These are phyloP conservation scores for Tachypleus tridentatus DNA, from an alignment of 1,140 invertebrate genomes.

Conservation along the genomic window DNA sequence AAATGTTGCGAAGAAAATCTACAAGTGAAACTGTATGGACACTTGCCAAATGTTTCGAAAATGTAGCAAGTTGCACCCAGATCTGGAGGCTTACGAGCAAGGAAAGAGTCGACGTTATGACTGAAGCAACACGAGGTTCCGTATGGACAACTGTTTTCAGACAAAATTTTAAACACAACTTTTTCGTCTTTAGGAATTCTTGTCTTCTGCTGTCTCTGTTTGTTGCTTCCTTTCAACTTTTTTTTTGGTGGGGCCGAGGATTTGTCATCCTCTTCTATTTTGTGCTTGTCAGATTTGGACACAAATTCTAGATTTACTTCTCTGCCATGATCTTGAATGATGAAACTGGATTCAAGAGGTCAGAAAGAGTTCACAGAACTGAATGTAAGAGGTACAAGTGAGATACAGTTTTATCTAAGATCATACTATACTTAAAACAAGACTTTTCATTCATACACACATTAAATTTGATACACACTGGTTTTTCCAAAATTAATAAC, in stretches of 20 bases:
- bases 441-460: too few relatives aligned
- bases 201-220: slow-evolving; percentile 52
- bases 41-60: slow-evolving; percentile 57
- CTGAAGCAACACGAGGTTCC: slow-evolving; percentile 56
- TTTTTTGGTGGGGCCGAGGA: slow-evolving; percentile 11
- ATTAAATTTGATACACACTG: too few relatives aligned
- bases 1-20: slow-evolving; percentile 52
- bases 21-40: slow-evolving; percentile 64
- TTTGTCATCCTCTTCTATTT: neutral
- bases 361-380: slow-evolving; percentile 11
- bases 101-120: slow-evolving; percentile 56
- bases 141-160: slow-evolving; percentile 48
- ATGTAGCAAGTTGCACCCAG: slow-evolving; percentile 55
- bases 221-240: slow-evolving; percentile 49
- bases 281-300: slow-evolving; percentile 1
- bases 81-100: slow-evolving; percentile 51
- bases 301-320: slow-evolving; percentile 20
- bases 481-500: too few relatives aligned
- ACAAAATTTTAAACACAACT: slow-evolving; percentile 50
- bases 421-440: too few relatives aligned
- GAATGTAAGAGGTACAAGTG: too few relatives aligned
- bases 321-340: slow-evolving; percentile 15
- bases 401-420: too few relatives aligned
- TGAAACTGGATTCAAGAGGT: too few relatives aligned
- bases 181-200: slow-evolving; percentile 43